Evolutionary conservation across 1,140 invertebrate species (phyloP), one percentile per base, ranked within the genome.

Genomic region (Caenorhabditis brenneri): DNA sequence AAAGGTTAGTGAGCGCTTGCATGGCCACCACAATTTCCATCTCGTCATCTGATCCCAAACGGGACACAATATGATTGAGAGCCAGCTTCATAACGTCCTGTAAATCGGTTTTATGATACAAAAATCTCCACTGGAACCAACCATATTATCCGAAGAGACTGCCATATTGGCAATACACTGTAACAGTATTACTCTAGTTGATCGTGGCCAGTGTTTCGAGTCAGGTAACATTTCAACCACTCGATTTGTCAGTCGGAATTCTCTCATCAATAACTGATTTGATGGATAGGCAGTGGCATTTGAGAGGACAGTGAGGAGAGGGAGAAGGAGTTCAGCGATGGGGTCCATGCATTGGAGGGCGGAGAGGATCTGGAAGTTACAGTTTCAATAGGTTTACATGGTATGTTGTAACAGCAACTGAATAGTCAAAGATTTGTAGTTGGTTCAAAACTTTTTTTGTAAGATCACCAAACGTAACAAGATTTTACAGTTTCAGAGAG

Each of bases 161-260:
- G 88, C 88, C 88, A 87, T 88, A 80, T 88, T 88, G 16, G 87
- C 88, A n/a, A 88, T 81, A 48, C 88, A 88, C 80, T 88, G 88
- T 29, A 88, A 78, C 10, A 88, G 60, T 83, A 88, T 88, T 1
- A 88, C 81, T 33, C 85, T 80, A 53, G 88, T 88, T 19, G 86
- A 82, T 33, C 87, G 83, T 24, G 88, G 83, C 87, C 87, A 89
- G 19, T 84, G 81, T 7, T 46, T 78, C 12, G 78, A 48, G 10
- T 81, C 85, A n/a, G 84, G 82, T 33, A 88, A 78, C 81, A 89
- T 80, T 33, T 89, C 80, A 27, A 86, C 85, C 15, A 88, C 65
- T 33, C 86, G 83, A 81, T 83, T 55, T 29, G 88, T 88, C n/a
- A 88, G 81, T 24, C 88, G 82, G 46, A 82, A 85, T 58, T 86